Conservation (phyloP, 2,113 vertebrate species). For the Oncorhynchus clarkii region DNA sequence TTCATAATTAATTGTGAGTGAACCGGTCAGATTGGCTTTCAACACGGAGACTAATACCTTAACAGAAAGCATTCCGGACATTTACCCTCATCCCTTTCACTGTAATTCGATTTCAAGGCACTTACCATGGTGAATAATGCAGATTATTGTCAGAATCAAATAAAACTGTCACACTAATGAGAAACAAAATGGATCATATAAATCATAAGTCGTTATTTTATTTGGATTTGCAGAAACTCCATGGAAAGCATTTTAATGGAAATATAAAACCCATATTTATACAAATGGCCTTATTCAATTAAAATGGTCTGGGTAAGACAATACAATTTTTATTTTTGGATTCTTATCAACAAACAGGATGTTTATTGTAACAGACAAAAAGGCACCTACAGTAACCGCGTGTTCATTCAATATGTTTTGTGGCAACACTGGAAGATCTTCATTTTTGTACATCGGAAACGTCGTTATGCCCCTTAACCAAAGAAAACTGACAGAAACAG, state of each 20-base stretch:
- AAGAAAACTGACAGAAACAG: too few species aligned
- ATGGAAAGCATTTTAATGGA: background rate
- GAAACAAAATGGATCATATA: background rate
- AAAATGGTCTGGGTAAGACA: background rate
- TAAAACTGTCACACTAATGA: background rate
- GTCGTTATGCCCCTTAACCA: too few species aligned
- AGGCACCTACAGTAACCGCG: too few species aligned
- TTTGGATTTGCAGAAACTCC: background rate
- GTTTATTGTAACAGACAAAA: too few species aligned
- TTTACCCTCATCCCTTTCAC: background rate
- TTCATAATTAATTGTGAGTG: background rate
- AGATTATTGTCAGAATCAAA: background rate
- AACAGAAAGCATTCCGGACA: background rate
- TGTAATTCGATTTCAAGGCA: background rate
- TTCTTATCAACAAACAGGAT: background rate
- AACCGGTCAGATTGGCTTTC: background rate
- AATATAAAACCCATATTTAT: background rate
- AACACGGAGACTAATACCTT: background rate
- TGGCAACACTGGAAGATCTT: too few species aligned
- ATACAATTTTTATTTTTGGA: background rate
- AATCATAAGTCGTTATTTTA: background rate
- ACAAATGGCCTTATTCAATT: background rate
- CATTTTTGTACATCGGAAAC: too few species aligned
- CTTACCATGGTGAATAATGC: background rate
- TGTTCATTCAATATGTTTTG: too few species aligned